Conservation (phyloP, 2,113 vertebrate genomes). For the Dipodomys ordii region DNA sequence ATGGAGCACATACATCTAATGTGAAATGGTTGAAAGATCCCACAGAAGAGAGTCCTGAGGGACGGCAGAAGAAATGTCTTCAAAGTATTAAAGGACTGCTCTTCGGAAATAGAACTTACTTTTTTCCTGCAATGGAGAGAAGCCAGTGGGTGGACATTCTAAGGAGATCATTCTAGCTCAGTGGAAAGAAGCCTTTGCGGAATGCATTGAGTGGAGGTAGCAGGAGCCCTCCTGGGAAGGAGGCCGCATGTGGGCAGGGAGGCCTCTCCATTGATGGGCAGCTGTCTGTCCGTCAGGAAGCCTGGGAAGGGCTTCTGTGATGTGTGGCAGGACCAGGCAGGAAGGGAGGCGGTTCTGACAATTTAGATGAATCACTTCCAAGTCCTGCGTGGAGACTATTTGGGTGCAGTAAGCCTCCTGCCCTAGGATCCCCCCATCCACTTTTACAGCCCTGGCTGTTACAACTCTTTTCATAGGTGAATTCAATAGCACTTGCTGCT, state of each 20-base stretch:
- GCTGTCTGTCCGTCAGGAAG: not conserved
- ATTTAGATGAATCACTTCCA: not conserved
- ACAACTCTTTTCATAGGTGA: too few relatives aligned
- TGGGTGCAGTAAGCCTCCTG: not conserved
- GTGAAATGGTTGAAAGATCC: not conserved
- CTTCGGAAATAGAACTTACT: not conserved
- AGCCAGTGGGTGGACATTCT: not conserved
- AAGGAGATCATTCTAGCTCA: not conserved
- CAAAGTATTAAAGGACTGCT: not conserved
- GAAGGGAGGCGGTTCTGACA: not conserved
- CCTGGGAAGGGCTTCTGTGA: not conserved
- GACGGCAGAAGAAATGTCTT: not conserved
- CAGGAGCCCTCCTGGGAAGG: not conserved
- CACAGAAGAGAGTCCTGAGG: not conserved
- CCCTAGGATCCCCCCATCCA: not conserved
- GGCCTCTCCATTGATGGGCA: not conserved
- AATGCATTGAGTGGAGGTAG: not conserved
- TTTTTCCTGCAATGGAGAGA: not conserved
- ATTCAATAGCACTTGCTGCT: not conserved
- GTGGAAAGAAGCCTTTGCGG: not conserved
- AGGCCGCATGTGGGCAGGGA: not conserved
- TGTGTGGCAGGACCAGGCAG: not conserved
- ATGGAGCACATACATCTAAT: not conserved
- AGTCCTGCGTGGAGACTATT: not conserved
- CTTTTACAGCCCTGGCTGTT: not conserved